Evolutionary conservation across 2,113 vertebrate genomes (phyloP), one percentile per base, ranked within the genome.

Genomic region (Odocoileus hemionus): DNA sequence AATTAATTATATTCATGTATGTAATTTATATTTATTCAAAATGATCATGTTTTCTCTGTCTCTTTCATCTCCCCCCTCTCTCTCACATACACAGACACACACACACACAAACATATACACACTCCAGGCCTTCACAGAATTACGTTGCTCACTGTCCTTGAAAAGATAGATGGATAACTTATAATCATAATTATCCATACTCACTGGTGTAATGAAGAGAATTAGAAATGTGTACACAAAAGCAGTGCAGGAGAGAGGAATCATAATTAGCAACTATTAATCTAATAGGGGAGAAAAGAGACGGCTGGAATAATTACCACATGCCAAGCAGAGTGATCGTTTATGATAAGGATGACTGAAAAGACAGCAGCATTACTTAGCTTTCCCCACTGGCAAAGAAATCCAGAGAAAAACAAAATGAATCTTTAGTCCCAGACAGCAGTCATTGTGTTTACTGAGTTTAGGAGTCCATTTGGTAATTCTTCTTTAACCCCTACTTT

Each of bases 191-290:
- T 99, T 98, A 98, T 96, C 97, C 36, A 58, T 89, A 97, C 96
- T 98, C 97, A 97, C 98, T 98, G 91, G 60, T 96, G 91, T 99
- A 99, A 99, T 98, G 98, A 98, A 98, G 93, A 98, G 97, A 98
- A 98, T 99, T 98, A 98, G 90, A 96, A 97, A 97, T 95, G 94
- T 98, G 96, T 98, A 99, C 97, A 98, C 98, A 99, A 97, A 98
- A 96, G 96, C 98, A 97, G 96, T 94, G 92, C 86, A 90, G 93
- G 88, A 96, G 91, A 98, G 86, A 96, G 30, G 36, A 90, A 97
- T 95, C 93, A 96, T 99, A 99, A 99, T 98, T 98, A 98, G 89
- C 92, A 96, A 88, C 98, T 98, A 98, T 99, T 99, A 99, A 98
- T 99, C 98, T 98, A 98, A 98, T 96, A 86, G 92, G 60, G 91